Evolutionary conservation across 2,113 vertebrate species (phyloP).

Genomic region (Ameiurus melas): DNA sequence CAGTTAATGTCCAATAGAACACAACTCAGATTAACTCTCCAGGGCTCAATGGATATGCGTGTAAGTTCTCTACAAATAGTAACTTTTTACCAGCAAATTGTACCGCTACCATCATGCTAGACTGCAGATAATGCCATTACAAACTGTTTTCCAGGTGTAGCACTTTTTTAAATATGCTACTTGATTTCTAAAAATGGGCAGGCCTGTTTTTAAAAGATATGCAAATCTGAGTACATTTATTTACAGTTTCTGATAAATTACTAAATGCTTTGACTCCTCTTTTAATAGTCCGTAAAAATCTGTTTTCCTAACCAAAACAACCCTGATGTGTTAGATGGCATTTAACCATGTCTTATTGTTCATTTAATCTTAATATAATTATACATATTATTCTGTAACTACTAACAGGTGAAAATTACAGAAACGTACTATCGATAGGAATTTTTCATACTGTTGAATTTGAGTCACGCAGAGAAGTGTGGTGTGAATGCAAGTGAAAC

Average conservation of each 20-base stretch:
- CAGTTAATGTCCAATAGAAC: neutral
- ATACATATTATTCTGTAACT: neutral
- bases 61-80: neutral
- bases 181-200: neutral
- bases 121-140: neutral
- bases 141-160: neutral
- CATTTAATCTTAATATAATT: neutral
- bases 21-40: neutral
- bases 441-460: neutral
- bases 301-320: neutral
- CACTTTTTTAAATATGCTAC: neutral
- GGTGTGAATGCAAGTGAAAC: neutral
- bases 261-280: neutral
- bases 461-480: neutral
- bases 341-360: neutral
- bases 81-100: slow-evolving; percentile 1
- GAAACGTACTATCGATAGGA: neutral
- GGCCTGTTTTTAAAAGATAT: neutral
- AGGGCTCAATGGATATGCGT: neutral
- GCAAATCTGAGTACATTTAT: neutral
- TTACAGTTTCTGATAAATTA: neutral
- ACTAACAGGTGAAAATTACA: neutral
- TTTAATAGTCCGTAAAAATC: neutral
- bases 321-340: neutral
- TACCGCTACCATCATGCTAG: neutral